Conservation (phyloP, 1,140 invertebrate genomes). For the Coelopa frigida region DNA sequence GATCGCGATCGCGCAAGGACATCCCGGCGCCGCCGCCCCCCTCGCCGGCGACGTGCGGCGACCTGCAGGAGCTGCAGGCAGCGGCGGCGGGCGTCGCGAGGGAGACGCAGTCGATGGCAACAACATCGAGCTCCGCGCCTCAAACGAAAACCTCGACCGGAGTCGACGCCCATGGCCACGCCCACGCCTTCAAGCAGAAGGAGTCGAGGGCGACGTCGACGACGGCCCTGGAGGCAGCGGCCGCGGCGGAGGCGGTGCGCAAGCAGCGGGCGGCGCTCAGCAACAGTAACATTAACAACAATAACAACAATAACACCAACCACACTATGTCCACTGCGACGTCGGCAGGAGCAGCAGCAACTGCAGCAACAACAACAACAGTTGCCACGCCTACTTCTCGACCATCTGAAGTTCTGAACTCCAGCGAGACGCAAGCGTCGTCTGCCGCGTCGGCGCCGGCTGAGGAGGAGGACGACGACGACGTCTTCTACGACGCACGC, state of each 20-base stretch:
- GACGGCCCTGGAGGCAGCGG: neutral
- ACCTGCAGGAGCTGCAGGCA: constrained; percentile 34
- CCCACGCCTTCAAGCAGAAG: too few species aligned
- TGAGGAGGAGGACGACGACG: constrained; percentile 24
- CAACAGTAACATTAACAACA: neutral
- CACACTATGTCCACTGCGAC: too few species aligned
- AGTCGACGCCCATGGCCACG: too few species aligned
- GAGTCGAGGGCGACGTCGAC: neutral
- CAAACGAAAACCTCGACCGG: too few species aligned
- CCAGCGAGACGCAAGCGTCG: neutral
- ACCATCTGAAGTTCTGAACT: neutral
- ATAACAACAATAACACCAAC: constrained; percentile 11
- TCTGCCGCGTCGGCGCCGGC: neutral
- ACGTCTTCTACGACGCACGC: constrained; percentile 39
- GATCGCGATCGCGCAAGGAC: constrained; percentile 34
- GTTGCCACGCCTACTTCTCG: neutral
- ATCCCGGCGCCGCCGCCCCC: constrained; percentile 37
- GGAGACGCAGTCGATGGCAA: neutral
- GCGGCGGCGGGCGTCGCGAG: neutral
- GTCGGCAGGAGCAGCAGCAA: neutral
- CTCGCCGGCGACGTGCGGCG: constrained; percentile 37
- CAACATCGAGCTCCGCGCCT: neutral
- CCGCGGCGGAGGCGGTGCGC: neutral
- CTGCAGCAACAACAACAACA: constrained; percentile 11
- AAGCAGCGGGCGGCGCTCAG: neutral